Evolutionary conservation across 2,113 vertebrate genomes (phyloP).

Genomic region (Brienomyrus longianalis): DNA sequence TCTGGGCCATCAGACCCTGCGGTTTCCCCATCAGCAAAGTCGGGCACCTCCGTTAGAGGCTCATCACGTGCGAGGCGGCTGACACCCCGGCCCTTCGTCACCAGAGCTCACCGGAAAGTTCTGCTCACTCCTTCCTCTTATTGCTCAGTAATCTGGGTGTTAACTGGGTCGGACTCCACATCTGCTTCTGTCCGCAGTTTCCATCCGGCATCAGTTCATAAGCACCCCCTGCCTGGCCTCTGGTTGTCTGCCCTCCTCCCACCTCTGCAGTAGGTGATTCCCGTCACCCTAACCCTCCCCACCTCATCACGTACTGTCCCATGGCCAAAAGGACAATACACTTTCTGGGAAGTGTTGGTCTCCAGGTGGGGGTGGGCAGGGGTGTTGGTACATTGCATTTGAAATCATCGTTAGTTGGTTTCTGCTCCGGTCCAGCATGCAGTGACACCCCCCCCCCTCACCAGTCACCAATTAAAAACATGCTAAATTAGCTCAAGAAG

Average conservation of each 20-base stretch:
- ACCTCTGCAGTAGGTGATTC: not conserved
- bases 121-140: not conserved
- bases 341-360: not conserved
- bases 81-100: not conserved
- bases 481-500: not conserved
- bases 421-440: not conserved
- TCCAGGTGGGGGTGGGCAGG: not conserved
- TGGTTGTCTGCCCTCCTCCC: not conserved
- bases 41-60: not conserved
- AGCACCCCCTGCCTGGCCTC: not conserved
- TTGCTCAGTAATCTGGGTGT: no score
- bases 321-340: not conserved
- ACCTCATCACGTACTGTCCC: not conserved
- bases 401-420: not conserved
- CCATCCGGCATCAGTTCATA: not conserved
- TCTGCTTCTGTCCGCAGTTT: not conserved
- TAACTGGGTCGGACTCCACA: not conserved
- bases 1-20: not conserved
- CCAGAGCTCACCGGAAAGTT: not conserved
- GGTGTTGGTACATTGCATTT: not conserved
- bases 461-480: not conserved
- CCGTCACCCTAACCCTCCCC: not conserved
- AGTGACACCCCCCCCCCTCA: not conserved
- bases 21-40: not conserved
- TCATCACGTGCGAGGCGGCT: no score